Conservation (phyloP, 1,140 invertebrate species). For the Heliothis virescens region DNA sequence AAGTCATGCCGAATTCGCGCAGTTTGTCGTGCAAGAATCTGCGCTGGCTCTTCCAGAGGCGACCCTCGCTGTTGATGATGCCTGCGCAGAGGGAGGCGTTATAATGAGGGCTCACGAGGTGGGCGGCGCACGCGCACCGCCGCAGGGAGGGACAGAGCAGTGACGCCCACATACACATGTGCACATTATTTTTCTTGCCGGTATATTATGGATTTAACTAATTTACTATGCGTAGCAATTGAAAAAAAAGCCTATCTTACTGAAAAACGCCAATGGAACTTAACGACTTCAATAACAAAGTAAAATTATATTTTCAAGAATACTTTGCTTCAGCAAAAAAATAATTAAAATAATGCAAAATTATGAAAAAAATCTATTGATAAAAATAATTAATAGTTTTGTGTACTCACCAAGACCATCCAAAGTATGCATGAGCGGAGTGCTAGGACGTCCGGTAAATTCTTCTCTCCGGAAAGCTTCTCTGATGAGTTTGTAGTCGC, state of each 20-base stretch:
- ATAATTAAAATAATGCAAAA: no score
- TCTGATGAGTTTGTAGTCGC: conserved; percentile 93
- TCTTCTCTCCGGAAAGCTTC: conserved; percentile 94
- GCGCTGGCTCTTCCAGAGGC: conserved; percentile 96
- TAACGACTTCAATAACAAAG: no score
- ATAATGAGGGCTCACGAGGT: conserved; percentile 60
- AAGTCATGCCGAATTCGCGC: conserved; percentile 96
- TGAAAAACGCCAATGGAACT: no score
- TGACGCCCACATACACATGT: conserved; percentile 67
- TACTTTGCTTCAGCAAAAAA: background rate
- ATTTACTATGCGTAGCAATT: background rate
- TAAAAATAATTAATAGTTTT: background rate
- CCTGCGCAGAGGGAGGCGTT: conserved; percentile 88
- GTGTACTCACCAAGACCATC: conserved; percentile 94
- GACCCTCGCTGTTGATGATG: conserved; percentile 95
- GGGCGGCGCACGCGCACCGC: conserved; percentile 61
- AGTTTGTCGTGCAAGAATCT: conserved; percentile 96
- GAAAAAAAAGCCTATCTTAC: no score
- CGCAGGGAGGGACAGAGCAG: conserved; percentile 60
- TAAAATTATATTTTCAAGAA: no score
- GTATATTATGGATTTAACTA: conserved; percentile 2
- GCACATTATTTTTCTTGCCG: conserved; percentile 44
- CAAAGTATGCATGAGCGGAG: conserved; percentile 93
- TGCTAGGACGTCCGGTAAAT: conserved; percentile 94
- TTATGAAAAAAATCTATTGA: background rate